These are phyloP conservation scores for Tenthredo scrophulariae DNA, from an alignment of 2,888 invertebrate species.

Conservation along the genomic window DNA sequence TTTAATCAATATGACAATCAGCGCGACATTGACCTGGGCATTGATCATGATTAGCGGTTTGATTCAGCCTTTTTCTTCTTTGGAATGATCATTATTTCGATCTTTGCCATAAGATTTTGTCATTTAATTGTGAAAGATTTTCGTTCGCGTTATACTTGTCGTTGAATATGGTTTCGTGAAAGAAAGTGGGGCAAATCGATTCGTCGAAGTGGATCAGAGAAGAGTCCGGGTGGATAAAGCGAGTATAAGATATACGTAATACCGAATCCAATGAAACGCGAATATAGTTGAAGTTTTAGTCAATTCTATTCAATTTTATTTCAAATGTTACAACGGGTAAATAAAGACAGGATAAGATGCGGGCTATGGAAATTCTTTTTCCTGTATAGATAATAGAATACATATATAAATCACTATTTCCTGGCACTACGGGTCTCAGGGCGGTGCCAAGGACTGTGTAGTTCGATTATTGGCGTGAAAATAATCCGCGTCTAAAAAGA, in stretches of 20 bases:
- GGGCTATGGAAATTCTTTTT: conserved; percentile 23
- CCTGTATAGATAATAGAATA: conserved; percentile 32
- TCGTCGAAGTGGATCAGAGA: background rate
- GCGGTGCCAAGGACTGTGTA: conserved; percentile 16
- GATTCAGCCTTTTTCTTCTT: background rate
- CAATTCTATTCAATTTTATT: background rate
- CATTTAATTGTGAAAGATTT: background rate
- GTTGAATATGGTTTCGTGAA: background rate
- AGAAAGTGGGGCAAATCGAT: conserved; percentile 30
- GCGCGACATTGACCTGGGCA: conserved; percentile 7
- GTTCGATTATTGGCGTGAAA: background rate
- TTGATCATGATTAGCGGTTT: background rate
- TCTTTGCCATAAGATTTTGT: background rate
- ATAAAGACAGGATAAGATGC: conserved; percentile 3
- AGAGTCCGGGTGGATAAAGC: background rate
- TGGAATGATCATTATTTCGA: background rate
- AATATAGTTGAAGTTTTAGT: background rate
- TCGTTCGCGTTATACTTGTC: background rate
- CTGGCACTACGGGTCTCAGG: background rate
- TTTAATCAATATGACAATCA: conserved; percentile 5
- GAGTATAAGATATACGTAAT: background rate
- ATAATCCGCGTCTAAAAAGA: background rate
- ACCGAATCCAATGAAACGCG: conserved; percentile 7
- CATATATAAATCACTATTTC: background rate
- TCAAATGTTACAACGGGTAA: background rate